Base-by-base conservation (phyloP, 2,888 invertebrate species). In the Aleiodes alternator region DNA sequence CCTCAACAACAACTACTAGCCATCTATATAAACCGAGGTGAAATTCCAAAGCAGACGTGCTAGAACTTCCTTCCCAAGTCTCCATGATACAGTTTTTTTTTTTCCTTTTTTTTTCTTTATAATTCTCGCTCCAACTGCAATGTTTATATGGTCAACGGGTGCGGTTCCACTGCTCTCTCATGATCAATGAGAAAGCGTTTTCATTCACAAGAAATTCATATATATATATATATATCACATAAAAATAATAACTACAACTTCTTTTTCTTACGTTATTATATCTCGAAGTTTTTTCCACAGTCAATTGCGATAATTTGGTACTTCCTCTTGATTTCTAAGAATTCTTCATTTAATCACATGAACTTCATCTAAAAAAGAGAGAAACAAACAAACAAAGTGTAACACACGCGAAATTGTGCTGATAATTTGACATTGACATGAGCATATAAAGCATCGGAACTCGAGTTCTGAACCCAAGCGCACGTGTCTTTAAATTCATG, bases 1-100 rank as follows among this genome's bases (percentile, higher is more conserved):
- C 50, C 31, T 74, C 73, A 38, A 43, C 43, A 34, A 43, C 43
- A 43, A 43, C 43, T 71, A 55, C 72, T n/a, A 23, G 2, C 23
- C 73, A 66, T 70, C 69, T 64, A 70, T 76, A 23, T 23, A 23
- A 23, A 78, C 73, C 55, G 76, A 73, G 79, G 81, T 82, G 69
- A 80, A 74, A 79, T 78, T 76, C 69, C 31, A 7, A 56, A 51
- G 43, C 57, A 48, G 34, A 51, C 57, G 55, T 70, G 55, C 70
- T 72, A 53, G 70, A 70, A 59, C 34, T 23, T 56, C 68, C 51
- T 34, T 23, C 64, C 64, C 55, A 16, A 38, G 64, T 34, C 48
- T 73, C 74, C 75, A 70, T 64, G 38, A 31, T 43, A 64, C 14
- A 72, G 69, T 76, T 68, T 75, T 56, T 72, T 12, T 23, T 23